These are phyloP conservation scores for Thinocorus orbignyianus DNA, from an alignment of 2,113 vertebrate species.

Conservation along the genomic window DNA sequence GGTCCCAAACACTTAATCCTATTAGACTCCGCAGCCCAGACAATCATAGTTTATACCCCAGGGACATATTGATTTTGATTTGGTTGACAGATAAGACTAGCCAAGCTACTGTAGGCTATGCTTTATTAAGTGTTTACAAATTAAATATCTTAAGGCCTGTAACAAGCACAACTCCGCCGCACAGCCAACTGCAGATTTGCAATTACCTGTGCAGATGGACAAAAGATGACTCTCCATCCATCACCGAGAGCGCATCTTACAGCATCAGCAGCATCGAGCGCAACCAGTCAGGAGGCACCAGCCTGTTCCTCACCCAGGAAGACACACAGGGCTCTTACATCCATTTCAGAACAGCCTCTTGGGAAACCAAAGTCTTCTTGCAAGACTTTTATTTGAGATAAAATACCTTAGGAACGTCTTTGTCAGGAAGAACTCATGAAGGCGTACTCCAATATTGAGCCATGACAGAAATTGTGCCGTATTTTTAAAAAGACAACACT, in stretches of 20 bases:
- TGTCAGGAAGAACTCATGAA: not conserved
- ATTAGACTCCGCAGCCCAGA: conserved; percentile 77
- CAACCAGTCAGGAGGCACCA: not conserved
- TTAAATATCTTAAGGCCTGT: conserved; percentile 74
- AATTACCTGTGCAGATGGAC: conserved; percentile 63
- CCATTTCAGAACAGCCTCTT: not conserved
- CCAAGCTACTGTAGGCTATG: conserved; percentile 71
- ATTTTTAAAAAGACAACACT: not conserved
- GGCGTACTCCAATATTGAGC: not conserved
- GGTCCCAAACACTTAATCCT: conserved; percentile 80
- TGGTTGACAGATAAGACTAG: conserved; percentile 71
- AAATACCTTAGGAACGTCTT: not conserved
- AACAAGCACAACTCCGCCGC: conserved; percentile 38
- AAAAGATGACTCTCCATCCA: not conserved
- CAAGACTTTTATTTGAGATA: not conserved
- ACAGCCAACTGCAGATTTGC: conserved; percentile 22
- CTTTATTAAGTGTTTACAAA: conserved; percentile 83
- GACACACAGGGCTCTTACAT: not conserved
- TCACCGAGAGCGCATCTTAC: not conserved
- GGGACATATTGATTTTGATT: conserved; percentile 78
- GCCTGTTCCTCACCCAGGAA: not conserved
- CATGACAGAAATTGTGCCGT: not conserved
- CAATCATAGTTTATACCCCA: conserved; percentile 71
- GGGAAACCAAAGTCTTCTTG: not conserved
- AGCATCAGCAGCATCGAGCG: not conserved